phyloP scores from a whole-genome alignment of 1,140 invertebrate species.

The Lepidurus couesii region DNA sequence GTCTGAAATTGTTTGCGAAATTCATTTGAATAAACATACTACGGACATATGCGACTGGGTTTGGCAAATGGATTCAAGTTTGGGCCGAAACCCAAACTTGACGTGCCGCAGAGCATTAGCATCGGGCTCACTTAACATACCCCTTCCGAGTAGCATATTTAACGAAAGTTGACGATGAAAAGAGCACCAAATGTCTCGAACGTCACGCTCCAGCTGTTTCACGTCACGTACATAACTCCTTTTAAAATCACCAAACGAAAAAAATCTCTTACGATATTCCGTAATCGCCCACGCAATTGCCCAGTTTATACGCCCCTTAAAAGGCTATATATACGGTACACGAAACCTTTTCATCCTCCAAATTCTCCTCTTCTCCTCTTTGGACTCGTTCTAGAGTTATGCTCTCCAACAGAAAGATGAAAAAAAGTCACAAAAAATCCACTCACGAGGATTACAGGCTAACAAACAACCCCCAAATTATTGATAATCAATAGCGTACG shows the following conservation, averaged over 20 bases:
- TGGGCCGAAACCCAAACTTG: background rate
- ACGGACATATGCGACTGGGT: no score
- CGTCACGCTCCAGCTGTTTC: background rate
- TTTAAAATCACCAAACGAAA: background rate
- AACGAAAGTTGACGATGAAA: background rate
- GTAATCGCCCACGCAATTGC: background rate
- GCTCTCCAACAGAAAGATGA: background rate
- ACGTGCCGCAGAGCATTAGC: background rate
- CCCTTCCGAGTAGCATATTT: background rate
- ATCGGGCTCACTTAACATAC: background rate
- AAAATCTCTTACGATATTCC: background rate
- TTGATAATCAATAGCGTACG: background rate
- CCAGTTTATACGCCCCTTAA: background rate
- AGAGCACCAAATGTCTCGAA: background rate
- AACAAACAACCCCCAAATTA: background rate
- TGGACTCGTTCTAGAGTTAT: background rate
- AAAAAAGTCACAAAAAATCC: background rate
- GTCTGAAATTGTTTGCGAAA: no score
- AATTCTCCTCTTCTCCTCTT: background rate
- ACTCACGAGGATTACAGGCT: background rate
- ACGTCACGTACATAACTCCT: background rate
- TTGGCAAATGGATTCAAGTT: background rate
- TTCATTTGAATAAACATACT: no score
- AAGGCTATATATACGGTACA: background rate
- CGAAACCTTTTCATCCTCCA: background rate